A percentile compares a stretch with the other conserved stretches of the same genome.
phyloP scores from a whole-genome alignment of 2,113 vertebrate genomes.

The Rhinolophus ferrumequinum region DNA sequence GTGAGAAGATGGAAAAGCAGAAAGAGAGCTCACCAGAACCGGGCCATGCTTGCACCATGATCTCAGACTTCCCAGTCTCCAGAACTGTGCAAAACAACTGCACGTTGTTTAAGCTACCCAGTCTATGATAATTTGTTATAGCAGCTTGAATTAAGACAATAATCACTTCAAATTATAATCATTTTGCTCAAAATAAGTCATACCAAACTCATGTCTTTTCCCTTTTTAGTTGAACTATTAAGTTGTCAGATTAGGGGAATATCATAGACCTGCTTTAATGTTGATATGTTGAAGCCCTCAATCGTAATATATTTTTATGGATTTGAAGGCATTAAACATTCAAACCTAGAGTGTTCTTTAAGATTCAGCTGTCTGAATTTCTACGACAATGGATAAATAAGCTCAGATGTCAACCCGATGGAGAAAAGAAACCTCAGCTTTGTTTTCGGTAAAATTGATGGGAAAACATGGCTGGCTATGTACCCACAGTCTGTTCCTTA shows the following conservation, averaged over 20 bases:
- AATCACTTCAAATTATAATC: slow-evolving; percentile 16
- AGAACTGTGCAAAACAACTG: neutral
- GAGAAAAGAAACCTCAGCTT: neutral
- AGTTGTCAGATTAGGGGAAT: neutral
- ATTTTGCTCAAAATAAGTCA: slow-evolving; percentile 36
- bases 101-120: neutral
- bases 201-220: neutral
- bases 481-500: neutral
- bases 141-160: neutral
- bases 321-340: slow-evolving; percentile 10
- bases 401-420: neutral
- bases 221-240: neutral
- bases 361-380: slow-evolving; percentile 9
- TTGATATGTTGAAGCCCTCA: neutral
- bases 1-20: neutral
- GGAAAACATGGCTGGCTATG: neutral
- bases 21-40: neutral
- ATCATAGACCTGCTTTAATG: slow-evolving; percentile 11
- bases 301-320: slow-evolving; percentile 31
- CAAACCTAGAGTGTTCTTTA: neutral
- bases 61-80: neutral
- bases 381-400: slow-evolving; percentile 48
- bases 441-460: neutral
- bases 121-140: neutral
- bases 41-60: neutral